Evolutionary conservation across 2,113 vertebrate species (phyloP).

Genomic region (Siniperca chuatsi): DNA sequence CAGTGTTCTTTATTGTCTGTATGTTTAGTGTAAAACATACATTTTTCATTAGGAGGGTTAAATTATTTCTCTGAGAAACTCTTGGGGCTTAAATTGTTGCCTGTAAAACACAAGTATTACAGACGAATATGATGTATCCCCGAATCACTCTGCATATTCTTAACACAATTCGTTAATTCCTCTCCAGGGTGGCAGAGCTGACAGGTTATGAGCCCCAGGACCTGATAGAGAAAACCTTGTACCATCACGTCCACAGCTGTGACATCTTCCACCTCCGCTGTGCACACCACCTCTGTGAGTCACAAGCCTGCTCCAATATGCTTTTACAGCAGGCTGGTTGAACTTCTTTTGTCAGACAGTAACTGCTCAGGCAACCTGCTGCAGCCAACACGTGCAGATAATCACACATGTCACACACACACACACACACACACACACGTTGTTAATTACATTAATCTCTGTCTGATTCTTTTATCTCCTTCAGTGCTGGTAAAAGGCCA

Average conservation of each 20-base stretch:
- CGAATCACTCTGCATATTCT: slow-evolving; percentile 19
- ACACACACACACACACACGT: neutral
- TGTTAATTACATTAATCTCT: slow-evolving; percentile 40
- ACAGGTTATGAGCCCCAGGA: slow-evolving; percentile 99
- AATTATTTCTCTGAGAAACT: neutral
- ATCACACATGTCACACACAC: slow-evolving; percentile 5
- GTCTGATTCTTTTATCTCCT: slow-evolving; percentile 47
- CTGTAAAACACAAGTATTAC: neutral
- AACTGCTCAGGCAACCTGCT: slow-evolving; percentile 41
- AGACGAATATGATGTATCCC: neutral
- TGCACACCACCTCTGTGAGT: slow-evolving; percentile 97
- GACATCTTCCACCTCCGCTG: slow-evolving; percentile 98
- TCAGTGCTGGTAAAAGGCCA: slow-evolving; percentile 98
- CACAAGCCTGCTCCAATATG: slow-evolving; percentile 49
- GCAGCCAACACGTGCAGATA: slow-evolving; percentile 34
- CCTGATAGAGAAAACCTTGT: slow-evolving; percentile 98
- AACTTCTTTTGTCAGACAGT: slow-evolving; percentile 19
- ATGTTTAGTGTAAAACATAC: neutral
- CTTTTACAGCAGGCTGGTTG: slow-evolving; percentile 32
- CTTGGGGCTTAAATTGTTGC: neutral
- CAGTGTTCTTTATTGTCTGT: neutral
- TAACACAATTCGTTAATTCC: slow-evolving; percentile 19
- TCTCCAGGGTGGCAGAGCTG: slow-evolving; percentile 94
- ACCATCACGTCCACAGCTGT: slow-evolving; percentile 98
- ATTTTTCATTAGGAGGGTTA: neutral